Percentiles rank a stretch among this genome's conserved stretches.
These are phyloP conservation scores for Galago senegalensis DNA, from an alignment of 2,797 vertebrate species.

Conservation along the genomic window DNA sequence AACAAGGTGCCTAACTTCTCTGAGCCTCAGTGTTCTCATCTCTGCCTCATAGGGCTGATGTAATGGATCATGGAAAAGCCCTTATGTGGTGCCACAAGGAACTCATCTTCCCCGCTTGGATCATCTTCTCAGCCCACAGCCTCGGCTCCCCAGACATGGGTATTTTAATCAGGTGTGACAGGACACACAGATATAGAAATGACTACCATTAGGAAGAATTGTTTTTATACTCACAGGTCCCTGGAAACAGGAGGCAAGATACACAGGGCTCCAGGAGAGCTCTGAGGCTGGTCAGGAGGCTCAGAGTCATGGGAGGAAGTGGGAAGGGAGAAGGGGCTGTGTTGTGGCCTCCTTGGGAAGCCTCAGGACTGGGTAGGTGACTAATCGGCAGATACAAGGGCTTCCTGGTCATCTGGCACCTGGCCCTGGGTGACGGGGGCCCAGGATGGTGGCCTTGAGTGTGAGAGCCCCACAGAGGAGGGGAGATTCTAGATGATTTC, in stretches of 20 bases:
- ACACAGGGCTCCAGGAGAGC: rapidly evolving
- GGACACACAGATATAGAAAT: neutral
- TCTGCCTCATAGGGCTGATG: neutral
- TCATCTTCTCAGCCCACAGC: rapidly evolving
- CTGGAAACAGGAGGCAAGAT: neutral
- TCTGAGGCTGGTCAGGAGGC: neutral
- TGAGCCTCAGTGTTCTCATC: neutral
- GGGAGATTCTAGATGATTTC: neutral
- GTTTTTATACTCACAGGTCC: rapidly evolving
- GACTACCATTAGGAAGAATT: neutral
- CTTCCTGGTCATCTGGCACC: neutral
- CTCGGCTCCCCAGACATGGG: rapidly evolving
- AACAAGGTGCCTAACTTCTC: neutral
- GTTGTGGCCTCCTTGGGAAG: neutral
- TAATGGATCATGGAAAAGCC: too few species aligned
- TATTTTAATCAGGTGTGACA: neutral
- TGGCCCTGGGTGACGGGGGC: neutral
- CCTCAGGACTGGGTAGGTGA: neutral
- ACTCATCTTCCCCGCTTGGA: neutral
- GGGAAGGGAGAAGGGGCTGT: rapidly evolving
- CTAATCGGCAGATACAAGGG: neutral
- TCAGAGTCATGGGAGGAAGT: neutral
- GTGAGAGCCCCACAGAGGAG: neutral
- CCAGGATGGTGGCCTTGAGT: neutral
- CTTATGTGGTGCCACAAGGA: rapidly evolving